Conservation (phyloP, 2,797 vertebrate genomes). For the Rhinella marina region DNA sequence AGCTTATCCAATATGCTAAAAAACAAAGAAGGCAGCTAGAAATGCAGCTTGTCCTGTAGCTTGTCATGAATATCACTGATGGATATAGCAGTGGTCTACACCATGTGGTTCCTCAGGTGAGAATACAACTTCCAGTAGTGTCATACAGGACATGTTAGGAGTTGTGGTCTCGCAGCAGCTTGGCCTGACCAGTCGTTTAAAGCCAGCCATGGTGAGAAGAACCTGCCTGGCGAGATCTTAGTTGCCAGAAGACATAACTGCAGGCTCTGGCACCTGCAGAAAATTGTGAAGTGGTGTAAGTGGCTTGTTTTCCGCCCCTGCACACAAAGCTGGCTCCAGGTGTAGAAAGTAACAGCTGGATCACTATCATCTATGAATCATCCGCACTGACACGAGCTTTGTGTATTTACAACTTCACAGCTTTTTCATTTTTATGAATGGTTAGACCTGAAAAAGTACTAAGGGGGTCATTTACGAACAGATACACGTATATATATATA, state of each 20-base stretch:
- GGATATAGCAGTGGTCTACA: background rate
- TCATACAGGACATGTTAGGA: background rate
- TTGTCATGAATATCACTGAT: background rate
- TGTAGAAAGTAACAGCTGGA: slow-evolving; percentile 15
- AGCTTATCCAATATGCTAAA: background rate
- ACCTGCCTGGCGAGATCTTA: too few relatives aligned
- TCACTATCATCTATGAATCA: slow-evolving; percentile 19
- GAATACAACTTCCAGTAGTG: background rate
- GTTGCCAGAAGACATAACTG: background rate
- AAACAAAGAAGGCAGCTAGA: background rate
- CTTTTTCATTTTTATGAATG: slow-evolving; percentile 19
- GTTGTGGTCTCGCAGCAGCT: background rate
- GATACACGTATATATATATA: too few relatives aligned
- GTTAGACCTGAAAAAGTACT: background rate
- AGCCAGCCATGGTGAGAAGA: background rate
- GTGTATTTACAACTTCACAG: background rate
- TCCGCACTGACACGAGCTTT: background rate
- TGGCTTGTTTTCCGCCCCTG: background rate
- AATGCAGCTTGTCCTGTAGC: background rate
- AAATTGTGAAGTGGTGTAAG: background rate
- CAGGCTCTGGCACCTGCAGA: background rate
- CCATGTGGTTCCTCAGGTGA: too few relatives aligned
- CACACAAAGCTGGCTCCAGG: slow-evolving; percentile 12
- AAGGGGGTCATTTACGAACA: too few relatives aligned
- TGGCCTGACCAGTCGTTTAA: background rate